Evolutionary conservation across 1,140 invertebrate species (phyloP).

Genomic region (Hydropsyche tenuis): DNA sequence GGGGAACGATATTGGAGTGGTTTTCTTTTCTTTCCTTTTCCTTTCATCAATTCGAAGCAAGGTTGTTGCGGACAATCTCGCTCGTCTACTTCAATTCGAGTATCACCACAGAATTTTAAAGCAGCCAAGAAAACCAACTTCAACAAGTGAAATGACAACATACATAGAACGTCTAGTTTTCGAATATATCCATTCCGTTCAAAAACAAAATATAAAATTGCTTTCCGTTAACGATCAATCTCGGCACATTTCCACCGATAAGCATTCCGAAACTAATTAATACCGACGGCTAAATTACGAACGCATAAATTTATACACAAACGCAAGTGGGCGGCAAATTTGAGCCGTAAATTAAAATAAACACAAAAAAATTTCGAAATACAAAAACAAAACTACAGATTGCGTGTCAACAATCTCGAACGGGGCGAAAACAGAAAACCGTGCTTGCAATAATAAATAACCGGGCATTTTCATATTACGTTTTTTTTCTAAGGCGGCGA

Average conservation of each 20-base stretch:
- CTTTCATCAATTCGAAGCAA: neutral
- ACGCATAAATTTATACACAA: neutral
- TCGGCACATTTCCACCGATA: neutral
- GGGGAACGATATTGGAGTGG: slow-evolving; percentile 10
- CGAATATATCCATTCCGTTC: neutral
- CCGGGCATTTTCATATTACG: slow-evolving; percentile 27
- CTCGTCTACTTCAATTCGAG: neutral
- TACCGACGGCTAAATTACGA: slow-evolving; percentile 17
- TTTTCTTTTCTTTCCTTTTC: neutral
- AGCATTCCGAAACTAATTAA: slow-evolving; percentile 3
- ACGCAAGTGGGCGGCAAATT: neutral
- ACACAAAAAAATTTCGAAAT: neutral
- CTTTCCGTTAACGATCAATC: neutral
- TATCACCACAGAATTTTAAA: neutral
- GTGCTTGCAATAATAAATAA: slow-evolving; percentile 26
- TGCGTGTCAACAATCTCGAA: neutral
- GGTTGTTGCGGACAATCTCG: neutral
- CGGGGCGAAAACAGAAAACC: neutral
- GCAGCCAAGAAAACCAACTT: neutral
- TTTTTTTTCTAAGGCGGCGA: neutral
- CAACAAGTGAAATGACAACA: neutral
- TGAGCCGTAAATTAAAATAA: neutral
- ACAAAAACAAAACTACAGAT: neutral
- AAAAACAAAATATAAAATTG: neutral
- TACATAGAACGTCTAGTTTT: neutral